Evolutionary conservation across 1,140 invertebrate genomes (phyloP), one percentile per base, ranked within the genome.

Genomic region (Panagrolaimus sp.): DNA sequence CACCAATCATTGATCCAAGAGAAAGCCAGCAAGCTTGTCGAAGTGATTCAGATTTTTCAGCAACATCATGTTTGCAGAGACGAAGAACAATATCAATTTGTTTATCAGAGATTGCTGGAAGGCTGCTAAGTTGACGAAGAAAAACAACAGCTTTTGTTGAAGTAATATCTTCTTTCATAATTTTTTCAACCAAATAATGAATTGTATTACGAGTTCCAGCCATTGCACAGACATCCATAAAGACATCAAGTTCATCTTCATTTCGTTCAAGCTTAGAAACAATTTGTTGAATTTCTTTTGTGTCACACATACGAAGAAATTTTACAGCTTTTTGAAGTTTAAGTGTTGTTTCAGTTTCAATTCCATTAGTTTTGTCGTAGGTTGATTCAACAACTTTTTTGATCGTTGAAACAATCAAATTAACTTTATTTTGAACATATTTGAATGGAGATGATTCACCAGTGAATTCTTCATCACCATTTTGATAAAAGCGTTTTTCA

Each of bases 1-100:
- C 73, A 57, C 71, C 68, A 68, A 79, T 66, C 63, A 81, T 46
- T n/a, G 73, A 45, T 45, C 78, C 78, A 57, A 72, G 69, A 65
- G 79, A 73, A 11, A 79, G 64, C 74, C 77, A 79, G 72, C 77
- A 79, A 51, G 63, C 48, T 66, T 79, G 78, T 27, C 70, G 72
- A 42, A 79, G 65, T 16, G 66, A 51, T n/a, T 53, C 63, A 27
- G 46, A 51, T 61, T 67, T 31, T 45, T 69, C 43, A n/a, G 68
- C 23, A 11, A 65, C 57, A 23, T 74, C 68, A 11, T 62, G 65
- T 67, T 79, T 66, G 71, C 78, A 81, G 16, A 81, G 66, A 38
- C 67, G 53, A 42, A 66, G 43, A 31, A 79, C 11, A 27, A 68
- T 51, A 7, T 78, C 69, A n/a, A 78, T 67, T 23, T 71, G 70